Percentiles rank a stretch among this genome's conserved stretches.
phyloP scores from a whole-genome alignment of 2,113 vertebrate species.

The Caranx melampygus region DNA sequence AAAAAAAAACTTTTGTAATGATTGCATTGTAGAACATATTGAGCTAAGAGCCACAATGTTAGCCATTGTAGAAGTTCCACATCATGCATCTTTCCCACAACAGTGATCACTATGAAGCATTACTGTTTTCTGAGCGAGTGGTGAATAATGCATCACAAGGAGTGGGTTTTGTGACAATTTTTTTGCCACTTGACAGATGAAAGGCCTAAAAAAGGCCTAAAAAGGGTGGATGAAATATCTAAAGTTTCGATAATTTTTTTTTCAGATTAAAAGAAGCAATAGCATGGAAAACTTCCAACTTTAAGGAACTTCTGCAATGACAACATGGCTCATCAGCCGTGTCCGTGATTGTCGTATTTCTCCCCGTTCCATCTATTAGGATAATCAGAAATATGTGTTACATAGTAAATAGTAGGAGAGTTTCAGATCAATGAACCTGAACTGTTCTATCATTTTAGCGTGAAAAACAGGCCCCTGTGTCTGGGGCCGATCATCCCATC shows the following conservation, averaged over 20 bases:
- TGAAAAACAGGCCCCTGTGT: conserved; percentile 29
- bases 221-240: background rate
- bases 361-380: conserved; percentile 49
- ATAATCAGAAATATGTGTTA: conserved; percentile 56
- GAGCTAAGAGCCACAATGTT: conserved; percentile 21
- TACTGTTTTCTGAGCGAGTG: background rate
- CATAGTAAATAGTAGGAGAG: conserved; percentile 49
- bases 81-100: conserved; percentile 1
- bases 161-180: background rate
- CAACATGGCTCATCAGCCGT: conserved; percentile 41
- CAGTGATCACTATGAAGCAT: background rate
- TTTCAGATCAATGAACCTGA: conserved; percentile 31
- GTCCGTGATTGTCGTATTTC: conserved; percentile 64
- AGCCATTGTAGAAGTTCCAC: conserved; percentile 58
- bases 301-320: conserved; percentile 52
- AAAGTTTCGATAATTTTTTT: background rate
- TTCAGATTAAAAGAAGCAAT: background rate
- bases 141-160: background rate
- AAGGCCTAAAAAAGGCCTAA: background rate
- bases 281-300: background rate
- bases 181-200: background rate
- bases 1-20: conserved; percentile 25
- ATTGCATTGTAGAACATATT: conserved; percentile 31
- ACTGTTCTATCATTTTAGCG: conserved; percentile 36
- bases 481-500: conserved; percentile 41